Percentiles rank a stretch among this genome's conserved stretches.
phyloP scores from a whole-genome alignment of 2,888 invertebrate genomes.

The Rhagium mordax region DNA sequence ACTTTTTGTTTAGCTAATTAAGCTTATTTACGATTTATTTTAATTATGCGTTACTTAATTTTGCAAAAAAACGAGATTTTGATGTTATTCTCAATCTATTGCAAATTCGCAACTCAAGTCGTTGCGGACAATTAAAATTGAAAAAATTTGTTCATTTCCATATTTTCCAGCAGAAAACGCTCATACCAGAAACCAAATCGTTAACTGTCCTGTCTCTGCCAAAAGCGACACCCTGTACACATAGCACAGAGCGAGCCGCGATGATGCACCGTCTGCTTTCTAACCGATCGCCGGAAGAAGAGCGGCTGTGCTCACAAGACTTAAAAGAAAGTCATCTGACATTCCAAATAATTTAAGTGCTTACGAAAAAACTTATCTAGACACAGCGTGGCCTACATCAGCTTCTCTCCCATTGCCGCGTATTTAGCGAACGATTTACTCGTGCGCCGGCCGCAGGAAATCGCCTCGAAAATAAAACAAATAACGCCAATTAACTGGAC shows the following conservation, averaged over 20 bases:
- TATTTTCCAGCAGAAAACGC: too few relatives aligned
- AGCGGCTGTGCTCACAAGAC: constrained; percentile 37
- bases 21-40: not conserved
- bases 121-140: too few relatives aligned
- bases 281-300: constrained; percentile 44
- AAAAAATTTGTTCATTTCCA: too few relatives aligned
- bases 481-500: constrained; percentile 8
- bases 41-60: too few relatives aligned
- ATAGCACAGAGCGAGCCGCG: constrained; percentile 12
- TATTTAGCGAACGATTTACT: constrained; percentile 27
- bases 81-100: too few relatives aligned
- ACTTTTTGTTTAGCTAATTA: not conserved
- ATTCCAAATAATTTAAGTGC: constrained; percentile 49
- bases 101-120: too few relatives aligned
- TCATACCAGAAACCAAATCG: too few relatives aligned
- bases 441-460: constrained; percentile 6
- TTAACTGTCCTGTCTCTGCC: too few relatives aligned
- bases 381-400: constrained; percentile 46
- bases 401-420: constrained; percentile 23
- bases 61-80: too few relatives aligned
- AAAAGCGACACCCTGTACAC: constrained; percentile 12
- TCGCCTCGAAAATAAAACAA: not conserved
- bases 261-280: constrained; percentile 43
- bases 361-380: constrained; percentile 49
- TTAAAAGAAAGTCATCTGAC: constrained; percentile 49